A percentile compares a stretch with the other conserved stretches of the same genome.
These are phyloP conservation scores for Verasper variegatus DNA, from an alignment of 2,113 vertebrate species.

Conservation along the genomic window DNA sequence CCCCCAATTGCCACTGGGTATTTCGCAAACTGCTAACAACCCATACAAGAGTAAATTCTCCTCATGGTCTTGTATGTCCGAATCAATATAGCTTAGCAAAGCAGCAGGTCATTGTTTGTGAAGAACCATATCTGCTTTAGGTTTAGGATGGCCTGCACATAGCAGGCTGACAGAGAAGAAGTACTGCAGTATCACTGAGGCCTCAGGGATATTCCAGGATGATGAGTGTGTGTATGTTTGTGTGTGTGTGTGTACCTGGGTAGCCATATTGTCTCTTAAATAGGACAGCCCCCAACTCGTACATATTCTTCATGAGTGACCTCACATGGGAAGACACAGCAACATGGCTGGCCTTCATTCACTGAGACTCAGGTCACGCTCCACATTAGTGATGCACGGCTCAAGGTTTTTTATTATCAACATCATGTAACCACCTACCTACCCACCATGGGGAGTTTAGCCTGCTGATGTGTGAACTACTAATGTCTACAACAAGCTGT, in stretches of 20 bases:
- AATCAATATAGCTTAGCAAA: not conserved
- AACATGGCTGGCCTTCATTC: slow-evolving; percentile 23
- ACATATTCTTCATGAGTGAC: not conserved
- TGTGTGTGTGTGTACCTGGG: slow-evolving; percentile 16
- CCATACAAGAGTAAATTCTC: too few relatives aligned
- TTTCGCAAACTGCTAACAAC: too few relatives aligned
- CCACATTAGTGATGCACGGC: not conserved
- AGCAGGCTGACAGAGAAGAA: slow-evolving; percentile 34
- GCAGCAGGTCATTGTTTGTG: not conserved
- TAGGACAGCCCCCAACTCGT: slow-evolving; percentile 21
- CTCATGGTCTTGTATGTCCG: too few relatives aligned
- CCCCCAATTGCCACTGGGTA: too few relatives aligned
- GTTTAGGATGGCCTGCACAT: slow-evolving; percentile 3
- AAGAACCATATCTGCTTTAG: not conserved
- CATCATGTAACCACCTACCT: too few relatives aligned
- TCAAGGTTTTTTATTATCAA: not conserved
- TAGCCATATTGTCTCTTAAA: slow-evolving; percentile 15
- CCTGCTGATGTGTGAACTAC: too few relatives aligned
- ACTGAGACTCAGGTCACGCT: not conserved
- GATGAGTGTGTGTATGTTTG: not conserved
- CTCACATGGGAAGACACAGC: not conserved
- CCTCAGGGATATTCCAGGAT: slow-evolving; percentile 27
- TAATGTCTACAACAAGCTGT: too few relatives aligned
- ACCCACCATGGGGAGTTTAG: too few relatives aligned
- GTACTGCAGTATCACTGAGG: slow-evolving; percentile 26